phyloP scores from a whole-genome alignment of 2,888 invertebrate species.

The Dynastes hyllus region DNA sequence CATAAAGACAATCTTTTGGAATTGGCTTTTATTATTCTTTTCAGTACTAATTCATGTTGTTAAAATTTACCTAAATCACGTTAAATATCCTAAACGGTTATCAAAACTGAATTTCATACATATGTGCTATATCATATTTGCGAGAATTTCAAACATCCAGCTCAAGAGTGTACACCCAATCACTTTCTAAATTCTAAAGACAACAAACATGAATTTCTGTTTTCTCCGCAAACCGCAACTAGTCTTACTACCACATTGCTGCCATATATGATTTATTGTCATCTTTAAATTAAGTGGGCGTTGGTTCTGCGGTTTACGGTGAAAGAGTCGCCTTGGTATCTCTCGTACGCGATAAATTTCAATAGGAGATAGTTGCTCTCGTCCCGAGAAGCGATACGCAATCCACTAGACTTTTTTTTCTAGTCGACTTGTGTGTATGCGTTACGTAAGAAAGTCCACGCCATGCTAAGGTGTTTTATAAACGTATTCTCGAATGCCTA shows the following conservation, averaged over 20 bases:
- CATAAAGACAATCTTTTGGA: too few species aligned
- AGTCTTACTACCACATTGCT: background rate
- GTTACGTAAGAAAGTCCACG: slow-evolving; percentile 4
- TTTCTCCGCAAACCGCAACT: background rate
- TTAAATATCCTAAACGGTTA: too few species aligned
- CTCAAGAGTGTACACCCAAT: background rate
- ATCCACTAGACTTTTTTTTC: background rate
- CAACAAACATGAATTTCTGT: slow-evolving; percentile 1
- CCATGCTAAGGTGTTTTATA: background rate
- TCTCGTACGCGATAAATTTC: slow-evolving; percentile 1
- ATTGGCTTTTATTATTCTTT: too few species aligned
- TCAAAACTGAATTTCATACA: too few species aligned
- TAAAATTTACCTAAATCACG: too few species aligned
- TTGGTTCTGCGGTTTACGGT: background rate
- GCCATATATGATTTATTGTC: background rate
- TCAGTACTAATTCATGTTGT: too few species aligned
- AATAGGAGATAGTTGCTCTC: slow-evolving; percentile 20
- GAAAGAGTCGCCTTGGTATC: slow-evolving; percentile 7
- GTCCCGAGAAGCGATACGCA: background rate
- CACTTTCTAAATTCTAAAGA: slow-evolving; percentile 16
- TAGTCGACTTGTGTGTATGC: background rate
- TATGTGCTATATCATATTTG: too few species aligned
- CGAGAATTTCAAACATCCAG: too few species aligned
- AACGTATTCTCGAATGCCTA: too few species aligned
- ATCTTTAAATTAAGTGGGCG: background rate